Evolutionary conservation across 2,113 vertebrate species (phyloP).

Genomic region (Cynocephalus volans): DNA sequence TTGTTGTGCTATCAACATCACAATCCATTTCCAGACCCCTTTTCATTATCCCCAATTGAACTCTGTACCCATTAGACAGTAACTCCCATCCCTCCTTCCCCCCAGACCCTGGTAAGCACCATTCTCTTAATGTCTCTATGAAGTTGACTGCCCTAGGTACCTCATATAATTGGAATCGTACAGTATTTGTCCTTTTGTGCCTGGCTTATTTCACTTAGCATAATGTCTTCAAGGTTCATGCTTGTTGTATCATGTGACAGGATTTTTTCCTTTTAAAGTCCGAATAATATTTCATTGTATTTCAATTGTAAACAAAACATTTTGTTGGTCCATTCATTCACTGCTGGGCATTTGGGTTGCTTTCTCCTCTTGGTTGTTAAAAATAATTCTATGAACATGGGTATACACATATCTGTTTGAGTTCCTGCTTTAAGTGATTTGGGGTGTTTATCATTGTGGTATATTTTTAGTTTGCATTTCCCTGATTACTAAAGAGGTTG

Average conservation of each 20-base stretch:
- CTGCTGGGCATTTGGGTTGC: neutral
- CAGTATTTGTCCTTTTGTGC: neutral
- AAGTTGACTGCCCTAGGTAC: neutral
- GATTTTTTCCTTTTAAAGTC: neutral
- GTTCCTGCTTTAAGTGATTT: neutral
- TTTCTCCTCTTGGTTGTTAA: neutral
- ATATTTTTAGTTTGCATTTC: slow-evolving; percentile 17
- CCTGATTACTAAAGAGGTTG: neutral
- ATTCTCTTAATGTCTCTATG: neutral
- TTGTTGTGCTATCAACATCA: neutral
- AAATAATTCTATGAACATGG: neutral
- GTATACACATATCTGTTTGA: neutral
- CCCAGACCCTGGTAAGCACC: neutral
- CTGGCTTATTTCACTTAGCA: neutral
- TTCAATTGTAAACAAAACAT: neutral
- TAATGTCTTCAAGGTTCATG: neutral
- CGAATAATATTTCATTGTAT: neutral
- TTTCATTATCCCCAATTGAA: neutral
- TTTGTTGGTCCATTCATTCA: neutral
- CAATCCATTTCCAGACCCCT: neutral
- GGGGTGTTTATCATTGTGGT: neutral
- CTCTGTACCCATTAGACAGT: neutral
- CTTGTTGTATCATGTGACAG: neutral
- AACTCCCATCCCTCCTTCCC: too few relatives aligned
- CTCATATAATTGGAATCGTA: neutral